Evolutionary conservation across 1,140 invertebrate species (phyloP), one percentile per base, ranked within the genome.

Genomic region (Aphelinus atriplicis): DNA sequence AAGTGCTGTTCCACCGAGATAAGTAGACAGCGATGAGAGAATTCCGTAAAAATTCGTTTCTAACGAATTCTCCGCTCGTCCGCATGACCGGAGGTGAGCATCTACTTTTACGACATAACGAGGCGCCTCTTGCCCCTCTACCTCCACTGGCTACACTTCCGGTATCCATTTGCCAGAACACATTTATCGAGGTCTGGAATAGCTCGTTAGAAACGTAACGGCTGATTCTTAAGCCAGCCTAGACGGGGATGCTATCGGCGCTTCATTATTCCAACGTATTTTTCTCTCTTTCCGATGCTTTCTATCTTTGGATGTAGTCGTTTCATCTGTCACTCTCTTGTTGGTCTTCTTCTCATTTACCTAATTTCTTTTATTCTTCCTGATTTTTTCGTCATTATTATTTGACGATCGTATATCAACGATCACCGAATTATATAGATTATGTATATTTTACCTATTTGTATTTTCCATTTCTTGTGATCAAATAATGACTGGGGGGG

Each of bases 101-200:
- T 56, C 79, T 71, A 76, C 73, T 75, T 75, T 71, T 75, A 78
- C 80, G 74, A 80, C 74, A 74, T 78, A 82, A 80, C 79, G 80
- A 81, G 78, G 60, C 77, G 64, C 51, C 50, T 66, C 71, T 57
- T 63, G 53, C 67, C 9, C 60, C 26, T 0, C 26, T 26, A 26
- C 57, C 61, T 57, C 26, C 65, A 42, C 51, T 58, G 1, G 55
- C 66, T 60, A 43, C 57, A 70, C 51, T 70, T 63, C 47, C 67
- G 69, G 68, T 50, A 60, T 61, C 68, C 61, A 63, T 71, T 63
- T 43, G 69, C 61, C 60, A 5, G 69, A 71, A 61, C 60, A 71
- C 69, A 71, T 71, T 63, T 71, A 71, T 71, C 63, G 63, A 61
- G 69, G 60, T 63, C 51, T 71, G 60, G 58, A 64, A 71, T 71